Conservation (phyloP, 1,140 invertebrate genomes). For the Teleogryllus occipitalis region DNA sequence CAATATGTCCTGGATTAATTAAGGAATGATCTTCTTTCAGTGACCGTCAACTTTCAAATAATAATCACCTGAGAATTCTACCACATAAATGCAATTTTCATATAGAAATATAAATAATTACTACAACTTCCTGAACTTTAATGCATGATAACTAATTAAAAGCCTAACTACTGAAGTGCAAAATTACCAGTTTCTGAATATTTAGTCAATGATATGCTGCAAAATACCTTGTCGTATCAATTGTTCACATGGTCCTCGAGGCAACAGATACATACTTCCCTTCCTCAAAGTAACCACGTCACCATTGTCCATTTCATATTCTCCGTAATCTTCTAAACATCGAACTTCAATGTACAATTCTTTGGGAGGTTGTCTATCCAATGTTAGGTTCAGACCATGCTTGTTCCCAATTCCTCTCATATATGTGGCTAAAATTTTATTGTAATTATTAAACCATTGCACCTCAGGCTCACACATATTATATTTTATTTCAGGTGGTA, state of each 20-base stretch:
- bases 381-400: slow-evolving; percentile 75
- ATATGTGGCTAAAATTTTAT: slow-evolving; percentile 74
- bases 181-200: not conserved
- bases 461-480: slow-evolving; percentile 73
- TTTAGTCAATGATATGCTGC: slow-evolving; percentile 53
- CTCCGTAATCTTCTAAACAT: slow-evolving; percentile 84
- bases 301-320: slow-evolving; percentile 89
- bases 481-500: slow-evolving; percentile 75
- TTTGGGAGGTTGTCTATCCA: slow-evolving; percentile 86
- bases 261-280: slow-evolving; percentile 85
- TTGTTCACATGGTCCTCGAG: slow-evolving; percentile 79
- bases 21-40: too few species aligned
- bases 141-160: too few species aligned
- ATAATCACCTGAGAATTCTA: too few species aligned
- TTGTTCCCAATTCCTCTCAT: slow-evolving; percentile 79
- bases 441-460: slow-evolving; percentile 83
- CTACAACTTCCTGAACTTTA: too few species aligned
- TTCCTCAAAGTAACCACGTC: slow-evolving; percentile 80
- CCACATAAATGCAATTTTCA: too few species aligned
- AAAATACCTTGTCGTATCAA: slow-evolving; percentile 87
- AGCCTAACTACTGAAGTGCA: too few species aligned
- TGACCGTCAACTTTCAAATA: too few species aligned
- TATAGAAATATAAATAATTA: too few species aligned
- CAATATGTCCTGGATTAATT: too few species aligned
- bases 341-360: slow-evolving; percentile 82